Evolutionary conservation across 2,888 invertebrate genomes (phyloP), one percentile per base, ranked within the genome.

Genomic region (Venusia cambrica): DNA sequence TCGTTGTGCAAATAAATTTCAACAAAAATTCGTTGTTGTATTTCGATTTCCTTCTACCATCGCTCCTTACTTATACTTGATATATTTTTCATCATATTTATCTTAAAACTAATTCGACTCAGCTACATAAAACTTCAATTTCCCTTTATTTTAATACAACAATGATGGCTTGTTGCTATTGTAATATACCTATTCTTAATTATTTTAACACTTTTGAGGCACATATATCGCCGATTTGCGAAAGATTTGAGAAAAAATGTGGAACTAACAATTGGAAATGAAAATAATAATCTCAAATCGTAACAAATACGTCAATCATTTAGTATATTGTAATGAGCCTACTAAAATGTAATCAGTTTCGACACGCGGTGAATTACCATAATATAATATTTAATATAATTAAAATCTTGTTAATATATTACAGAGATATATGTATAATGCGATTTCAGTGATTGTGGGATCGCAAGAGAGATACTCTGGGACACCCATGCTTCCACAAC

Each of bases 31-130:
- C 79, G 79, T 76, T 79, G 79, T 78, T 40, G 55, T 49, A 49
- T 45, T 70, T 75, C 72, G 65, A 71, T 73, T 60, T 62, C 64
- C 68, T 65, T 63, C 65, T 68, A 58, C 70, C 72, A 66, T 73
- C 75, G 64, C 57, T 51, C 45, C 21, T 30, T n/a, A n/a, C n/a
- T 38, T 38, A 40, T 20, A 35, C 22, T 12, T 28, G 46, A 52
- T 53, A 51, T 56, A 41, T 56, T 57, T 58, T 50, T 57, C n/a
- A 46, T 38, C 45, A 54, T 50, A 49, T 54, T 49, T 52, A 59
- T 54, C 54, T 51, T 56, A 57, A 40, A 49, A 48, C 50, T 48
- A 53, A 50, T 49, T 46, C 47, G 17, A 31, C 28, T 40, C 36
- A 24, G 38, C 32, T 37, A 30, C 36, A n/a, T 17, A 6, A 33